Evolutionary conservation across 1,140 invertebrate species (phyloP).

Genomic region (Mya arenaria): DNA sequence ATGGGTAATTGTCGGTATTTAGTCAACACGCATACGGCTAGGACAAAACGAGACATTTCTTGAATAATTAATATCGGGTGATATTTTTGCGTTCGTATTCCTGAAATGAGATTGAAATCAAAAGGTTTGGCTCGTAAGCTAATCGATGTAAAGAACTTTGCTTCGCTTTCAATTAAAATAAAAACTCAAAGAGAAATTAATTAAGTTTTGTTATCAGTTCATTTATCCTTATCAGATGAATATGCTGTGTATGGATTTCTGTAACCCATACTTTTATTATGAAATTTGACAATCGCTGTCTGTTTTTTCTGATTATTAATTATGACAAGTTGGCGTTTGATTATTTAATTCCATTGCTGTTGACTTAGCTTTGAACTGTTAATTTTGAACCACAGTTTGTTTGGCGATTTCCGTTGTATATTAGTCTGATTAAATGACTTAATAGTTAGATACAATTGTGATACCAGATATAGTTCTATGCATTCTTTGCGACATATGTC

Average conservation of each 20-base stretch:
- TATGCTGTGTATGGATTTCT: neutral
- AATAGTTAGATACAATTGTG: neutral
- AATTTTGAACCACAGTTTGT: neutral
- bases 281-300: neutral
- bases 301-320: neutral
- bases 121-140: constrained; percentile 21
- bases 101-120: neutral
- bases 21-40: constrained; percentile 21
- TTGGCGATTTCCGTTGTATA: neutral
- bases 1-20: constrained; percentile 49
- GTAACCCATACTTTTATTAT: neutral
- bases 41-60: constrained; percentile 37
- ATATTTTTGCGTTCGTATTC: constrained; percentile 21
- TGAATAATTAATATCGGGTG: constrained; percentile 41
- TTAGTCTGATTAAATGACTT: neutral
- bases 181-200: neutral
- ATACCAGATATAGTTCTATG: no score
- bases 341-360: neutral
- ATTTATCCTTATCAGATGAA: neutral
- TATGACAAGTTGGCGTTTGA: neutral
- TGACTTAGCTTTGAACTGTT: neutral
- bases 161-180: neutral
- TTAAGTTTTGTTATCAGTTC: neutral
- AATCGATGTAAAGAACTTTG: constrained; percentile 22
- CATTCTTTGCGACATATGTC: no score